Conservation (phyloP, 2,888 invertebrate species). For the Cylloceria caligata region DNA sequence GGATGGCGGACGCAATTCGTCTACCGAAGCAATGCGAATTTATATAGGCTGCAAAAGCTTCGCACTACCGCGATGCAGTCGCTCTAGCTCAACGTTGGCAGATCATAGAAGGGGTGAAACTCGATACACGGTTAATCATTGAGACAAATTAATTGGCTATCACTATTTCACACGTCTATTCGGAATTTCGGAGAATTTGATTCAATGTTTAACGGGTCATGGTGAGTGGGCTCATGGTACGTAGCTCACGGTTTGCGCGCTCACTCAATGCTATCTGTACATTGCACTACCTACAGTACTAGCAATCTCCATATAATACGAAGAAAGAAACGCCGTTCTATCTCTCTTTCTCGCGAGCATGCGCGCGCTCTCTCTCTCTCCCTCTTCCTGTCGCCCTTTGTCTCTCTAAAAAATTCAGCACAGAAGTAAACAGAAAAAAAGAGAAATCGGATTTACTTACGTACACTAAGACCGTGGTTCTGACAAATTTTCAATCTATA, state of each 20-base stretch:
- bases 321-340: too few species aligned
- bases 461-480: neutral
- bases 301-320: neutral
- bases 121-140: slow-evolving; percentile 57
- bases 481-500: too few species aligned
- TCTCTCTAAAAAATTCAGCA: too few species aligned
- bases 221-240: slow-evolving; percentile 44
- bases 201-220: slow-evolving; percentile 55
- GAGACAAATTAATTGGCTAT: slow-evolving; percentile 68
- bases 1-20: slow-evolving; percentile 20
- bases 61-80: slow-evolving; percentile 52
- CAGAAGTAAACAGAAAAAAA: too few species aligned
- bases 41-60: slow-evolving; percentile 56
- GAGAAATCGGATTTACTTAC: neutral
- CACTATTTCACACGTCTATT: slow-evolving; percentile 62
- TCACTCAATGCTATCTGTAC: neutral
- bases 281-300: neutral
- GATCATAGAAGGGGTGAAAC: slow-evolving; percentile 53
- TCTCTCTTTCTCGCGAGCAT: too few species aligned
- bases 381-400: too few species aligned
- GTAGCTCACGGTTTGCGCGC: slow-evolving; percentile 18
- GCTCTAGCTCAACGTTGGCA: slow-evolving; percentile 43
- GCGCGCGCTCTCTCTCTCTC: too few species aligned
- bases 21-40: slow-evolving; percentile 53
- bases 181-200: slow-evolving; percentile 57